Percentiles rank a stretch among this genome's conserved stretches.
Conservation (phyloP, 2,888 invertebrate species). For the Drosophila demipolita region DNA sequence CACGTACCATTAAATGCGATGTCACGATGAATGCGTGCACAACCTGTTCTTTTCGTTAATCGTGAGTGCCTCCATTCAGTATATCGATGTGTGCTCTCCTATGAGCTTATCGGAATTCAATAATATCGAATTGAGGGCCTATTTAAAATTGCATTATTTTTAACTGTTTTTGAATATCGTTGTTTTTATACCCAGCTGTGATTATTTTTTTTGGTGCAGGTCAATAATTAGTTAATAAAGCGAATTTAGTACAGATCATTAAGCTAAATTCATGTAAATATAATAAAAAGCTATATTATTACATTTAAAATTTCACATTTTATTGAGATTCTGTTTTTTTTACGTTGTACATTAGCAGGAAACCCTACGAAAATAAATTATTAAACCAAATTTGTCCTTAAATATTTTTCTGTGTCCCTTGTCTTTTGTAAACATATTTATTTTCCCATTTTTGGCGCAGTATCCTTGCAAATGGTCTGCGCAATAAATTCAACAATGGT, state of each 20-base stretch:
- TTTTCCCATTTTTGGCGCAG: constrained; percentile 78
- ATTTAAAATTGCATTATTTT: constrained; percentile 7
- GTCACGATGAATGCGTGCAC: not conserved
- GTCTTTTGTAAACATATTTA: constrained; percentile 20
- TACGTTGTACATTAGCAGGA: not conserved
- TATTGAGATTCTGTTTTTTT: not conserved
- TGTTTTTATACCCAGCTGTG: not conserved
- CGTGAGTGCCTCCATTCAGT: not conserved
- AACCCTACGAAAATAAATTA: not conserved
- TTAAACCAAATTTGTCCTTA: not conserved
- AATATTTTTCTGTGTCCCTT: not conserved
- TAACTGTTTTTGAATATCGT: not conserved
- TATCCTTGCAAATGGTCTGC: constrained; percentile 86
- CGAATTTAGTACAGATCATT: too few species aligned
- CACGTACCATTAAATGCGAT: not conserved
- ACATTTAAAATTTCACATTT: not conserved
- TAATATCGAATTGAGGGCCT: not conserved
- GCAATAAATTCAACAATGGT: constrained; percentile 90
- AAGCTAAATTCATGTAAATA: too few species aligned
- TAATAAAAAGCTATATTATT: too few species aligned
- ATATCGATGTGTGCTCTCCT: constrained; percentile 9
- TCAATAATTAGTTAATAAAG: too few species aligned
- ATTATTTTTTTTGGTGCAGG: constrained; percentile 1
- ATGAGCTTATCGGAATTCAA: not conserved
- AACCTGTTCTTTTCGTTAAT: not conserved